phyloP scores from a whole-genome alignment of 2,888 invertebrate species.

The Caenorhabditis panamensis region DNA sequence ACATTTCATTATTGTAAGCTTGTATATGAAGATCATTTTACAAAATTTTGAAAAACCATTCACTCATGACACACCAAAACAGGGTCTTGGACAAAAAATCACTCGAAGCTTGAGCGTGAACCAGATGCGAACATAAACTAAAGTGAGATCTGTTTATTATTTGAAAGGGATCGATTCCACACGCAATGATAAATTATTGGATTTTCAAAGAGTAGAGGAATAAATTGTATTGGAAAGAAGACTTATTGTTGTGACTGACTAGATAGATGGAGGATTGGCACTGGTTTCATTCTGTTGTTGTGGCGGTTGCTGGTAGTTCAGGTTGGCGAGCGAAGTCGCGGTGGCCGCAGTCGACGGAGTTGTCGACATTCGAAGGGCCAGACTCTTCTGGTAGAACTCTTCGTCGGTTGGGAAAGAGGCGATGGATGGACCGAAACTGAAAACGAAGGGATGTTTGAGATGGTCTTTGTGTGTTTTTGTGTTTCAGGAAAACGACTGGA shows the following conservation, averaged over 20 bases:
- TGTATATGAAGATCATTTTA: neutral
- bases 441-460: constrained; percentile 12
- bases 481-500: no score
- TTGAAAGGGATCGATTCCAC: constrained; percentile 25
- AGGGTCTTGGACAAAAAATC: no score
- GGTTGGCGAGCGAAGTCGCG: constrained; percentile 48
- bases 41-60: no score
- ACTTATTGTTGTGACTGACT: constrained; percentile 13
- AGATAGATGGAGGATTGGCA: constrained; percentile 54
- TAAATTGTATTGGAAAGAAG: neutral
- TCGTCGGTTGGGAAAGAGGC: constrained; percentile 72
- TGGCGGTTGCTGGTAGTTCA: constrained; percentile 52
- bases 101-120: no score
- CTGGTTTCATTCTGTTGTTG: constrained; percentile 40
- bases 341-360: constrained; percentile 52
- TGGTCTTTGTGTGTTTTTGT: no score
- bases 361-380: constrained; percentile 66
- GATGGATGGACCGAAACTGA: constrained; percentile 67
- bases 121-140: no score
- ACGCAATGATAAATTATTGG: constrained; percentile 51
- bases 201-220: constrained; percentile 5
- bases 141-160: constrained; percentile 35
- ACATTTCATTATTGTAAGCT: constrained; percentile 2
- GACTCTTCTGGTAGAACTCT: constrained; percentile 75
- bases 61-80: no score